Percentiles rank a stretch among this genome's conserved stretches.
These are phyloP conservation scores for Lithophane ornitopus DNA, from an alignment of 2,888 invertebrate genomes.

Conservation along the genomic window DNA sequence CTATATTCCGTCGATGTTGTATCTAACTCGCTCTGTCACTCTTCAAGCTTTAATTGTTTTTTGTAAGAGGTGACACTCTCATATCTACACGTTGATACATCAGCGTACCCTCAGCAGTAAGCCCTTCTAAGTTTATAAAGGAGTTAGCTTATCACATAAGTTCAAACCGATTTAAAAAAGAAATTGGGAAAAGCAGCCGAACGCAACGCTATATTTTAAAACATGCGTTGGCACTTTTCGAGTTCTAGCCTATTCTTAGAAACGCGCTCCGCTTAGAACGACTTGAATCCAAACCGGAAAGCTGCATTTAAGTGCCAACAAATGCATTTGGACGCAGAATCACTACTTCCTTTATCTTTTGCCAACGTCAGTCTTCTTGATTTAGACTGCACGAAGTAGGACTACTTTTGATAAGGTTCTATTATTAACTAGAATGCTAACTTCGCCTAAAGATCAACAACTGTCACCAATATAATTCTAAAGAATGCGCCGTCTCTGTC, in stretches of 20 bases:
- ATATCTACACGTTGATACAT: neutral
- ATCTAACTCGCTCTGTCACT: conserved; percentile 25
- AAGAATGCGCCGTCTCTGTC: neutral
- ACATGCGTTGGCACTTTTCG: neutral
- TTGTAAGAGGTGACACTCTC: neutral
- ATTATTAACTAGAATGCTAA: neutral
- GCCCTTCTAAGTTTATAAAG: neutral
- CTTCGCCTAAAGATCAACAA: neutral
- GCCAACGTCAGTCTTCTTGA: neutral
- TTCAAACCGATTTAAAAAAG: neutral
- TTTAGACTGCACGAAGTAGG: neutral
- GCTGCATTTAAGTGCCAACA: neutral
- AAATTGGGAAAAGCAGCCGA: neutral
- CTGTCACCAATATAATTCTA: neutral
- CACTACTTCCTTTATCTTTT: neutral
- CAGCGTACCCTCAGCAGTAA: neutral
- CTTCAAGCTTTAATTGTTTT: conserved; percentile 33
- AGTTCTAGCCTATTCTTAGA: neutral
- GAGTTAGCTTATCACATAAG: neutral
- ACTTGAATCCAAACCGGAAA: neutral
- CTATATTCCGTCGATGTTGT: conserved; percentile 66
- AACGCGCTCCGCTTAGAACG: neutral
- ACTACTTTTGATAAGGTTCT: neutral
- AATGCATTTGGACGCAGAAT: neutral
- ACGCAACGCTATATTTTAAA: neutral